phyloP scores from a whole-genome alignment of 2,113 vertebrate genomes.

The Neolamprologus sp. region DNA sequence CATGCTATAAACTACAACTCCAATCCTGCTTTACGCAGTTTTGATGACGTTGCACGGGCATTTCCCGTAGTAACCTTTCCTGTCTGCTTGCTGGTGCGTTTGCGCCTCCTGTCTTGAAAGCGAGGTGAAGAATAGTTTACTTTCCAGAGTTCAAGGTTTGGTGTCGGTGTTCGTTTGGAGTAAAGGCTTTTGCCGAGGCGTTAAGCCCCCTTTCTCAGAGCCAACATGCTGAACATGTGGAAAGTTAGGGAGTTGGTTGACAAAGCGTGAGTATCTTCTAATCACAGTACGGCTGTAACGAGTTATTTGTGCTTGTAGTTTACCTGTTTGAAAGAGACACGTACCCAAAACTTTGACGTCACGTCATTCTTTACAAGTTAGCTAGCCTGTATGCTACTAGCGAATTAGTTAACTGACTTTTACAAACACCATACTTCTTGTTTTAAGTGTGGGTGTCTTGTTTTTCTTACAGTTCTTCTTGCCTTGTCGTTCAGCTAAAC shows the following conservation, averaged over 20 bases:
- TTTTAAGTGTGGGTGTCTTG: background rate
- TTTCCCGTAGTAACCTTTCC: slow-evolving; percentile 56
- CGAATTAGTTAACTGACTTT: slow-evolving; percentile 24
- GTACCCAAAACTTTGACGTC: slow-evolving; percentile 77
- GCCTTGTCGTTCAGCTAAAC: background rate
- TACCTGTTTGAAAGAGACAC: slow-evolving; percentile 76
- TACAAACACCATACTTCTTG: background rate
- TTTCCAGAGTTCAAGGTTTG: slow-evolving; percentile 65
- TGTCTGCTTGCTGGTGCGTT: slow-evolving; percentile 26
- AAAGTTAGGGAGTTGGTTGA: slow-evolving; percentile 92
- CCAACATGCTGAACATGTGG: slow-evolving; percentile 91
- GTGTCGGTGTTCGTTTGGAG: slow-evolving; percentile 48
- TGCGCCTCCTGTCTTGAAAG: slow-evolving; percentile 56
- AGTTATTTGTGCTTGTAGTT: slow-evolving; percentile 2
- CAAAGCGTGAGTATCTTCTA: slow-evolving; percentile 84
- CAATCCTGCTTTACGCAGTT: slow-evolving; percentile 17
- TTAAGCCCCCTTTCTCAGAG: slow-evolving; percentile 53
- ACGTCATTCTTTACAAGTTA: slow-evolving; percentile 59
- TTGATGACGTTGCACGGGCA: slow-evolving; percentile 42
- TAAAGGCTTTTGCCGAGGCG: slow-evolving; percentile 48
- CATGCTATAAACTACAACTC: slow-evolving; percentile 45
- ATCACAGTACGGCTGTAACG: background rate
- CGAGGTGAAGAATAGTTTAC: slow-evolving; percentile 66
- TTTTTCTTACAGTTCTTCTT: background rate
- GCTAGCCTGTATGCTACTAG: slow-evolving; percentile 52